Evolutionary conservation across 2,797 vertebrate genomes (phyloP).

Genomic region (Passerculus sandwichensis): DNA sequence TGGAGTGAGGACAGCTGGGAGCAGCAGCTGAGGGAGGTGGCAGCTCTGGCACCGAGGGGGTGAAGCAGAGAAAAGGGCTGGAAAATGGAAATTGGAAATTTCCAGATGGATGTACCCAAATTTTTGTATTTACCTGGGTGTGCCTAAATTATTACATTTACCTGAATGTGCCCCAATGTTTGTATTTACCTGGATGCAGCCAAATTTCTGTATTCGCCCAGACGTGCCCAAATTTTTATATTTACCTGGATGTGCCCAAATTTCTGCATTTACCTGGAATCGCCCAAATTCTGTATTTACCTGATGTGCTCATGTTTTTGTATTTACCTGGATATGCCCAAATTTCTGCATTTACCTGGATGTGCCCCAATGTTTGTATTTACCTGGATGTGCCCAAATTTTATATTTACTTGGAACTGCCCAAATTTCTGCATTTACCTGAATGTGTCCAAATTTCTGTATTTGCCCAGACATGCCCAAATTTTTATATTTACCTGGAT

Average conservation of each 20-base stretch:
- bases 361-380: background rate
- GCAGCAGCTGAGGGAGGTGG: background rate
- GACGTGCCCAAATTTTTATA: background rate
- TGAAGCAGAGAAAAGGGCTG: background rate
- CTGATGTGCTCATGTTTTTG: background rate
- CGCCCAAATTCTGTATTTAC: background rate
- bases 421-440: background rate
- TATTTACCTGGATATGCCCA: fast-evolving
- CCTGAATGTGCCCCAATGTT: fast-evolving
- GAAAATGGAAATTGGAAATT: background rate
- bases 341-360: background rate
- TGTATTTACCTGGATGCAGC: too few species aligned
- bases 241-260: background rate
- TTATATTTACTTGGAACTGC: fast-evolving
- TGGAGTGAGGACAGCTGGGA: background rate
- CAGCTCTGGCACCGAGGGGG: background rate
- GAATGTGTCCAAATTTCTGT: too few species aligned
- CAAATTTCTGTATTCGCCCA: background rate
- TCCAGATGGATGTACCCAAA: background rate
- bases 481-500: background rate
- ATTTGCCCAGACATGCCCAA: too few species aligned
- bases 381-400: fast-evolving
- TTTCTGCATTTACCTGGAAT: background rate
- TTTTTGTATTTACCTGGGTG: background rate
- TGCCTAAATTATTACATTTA: background rate